Base-by-base conservation (phyloP, 2,888 invertebrate species). In the Ceratothoa steindachneri region DNA sequence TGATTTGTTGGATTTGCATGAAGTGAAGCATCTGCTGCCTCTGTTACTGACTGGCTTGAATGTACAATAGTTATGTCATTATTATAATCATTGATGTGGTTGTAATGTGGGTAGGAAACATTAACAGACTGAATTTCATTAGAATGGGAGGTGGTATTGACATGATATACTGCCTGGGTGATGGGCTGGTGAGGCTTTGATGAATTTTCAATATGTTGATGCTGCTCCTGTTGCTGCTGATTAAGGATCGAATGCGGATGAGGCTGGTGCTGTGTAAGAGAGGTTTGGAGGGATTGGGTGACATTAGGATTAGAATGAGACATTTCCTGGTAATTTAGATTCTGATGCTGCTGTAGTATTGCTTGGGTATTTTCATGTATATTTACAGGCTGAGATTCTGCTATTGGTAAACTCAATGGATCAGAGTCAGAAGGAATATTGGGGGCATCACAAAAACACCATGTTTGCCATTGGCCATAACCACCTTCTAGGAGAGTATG, bases 371-470 rank as follows among this genome's bases (percentile, higher is more conserved):
- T 60, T 52, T 65, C 55, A 27, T 68, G 75, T 27, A 68, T 53
- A 41, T 67, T 30, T 5, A 28, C n/a, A 60, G 60, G 3, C n/a
- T 60, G 60, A 7, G 60, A 24, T 60, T 60, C 60, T 24, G 60
- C n/a, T 22, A 12, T 24, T 1, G 60, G 19, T 24, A 60, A n/a
- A 60, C 27, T 60, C 24, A 24, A 60, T 24, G 12, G 52, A 41
- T 30, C 68, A 31, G 30, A 12, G 5, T 29, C 30, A 0, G 52
- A 0, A 60, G 75, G 78, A 41, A 78, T 66, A 52, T 73, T 78
- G 67, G 75, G 78, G 19, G 73, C 73, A 12, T 78, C 75, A 71
- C 79, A 79, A 52, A 79, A 73, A 52, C 79, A 79, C 79, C 79
- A 79, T 2, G 79, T 69, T 67, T 79, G 79, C 79, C 79, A 79